A percentile compares a stretch with the other conserved stretches of the same genome.
phyloP scores from a whole-genome alignment of 2,888 invertebrate species.

The Dilophus febrilis region DNA sequence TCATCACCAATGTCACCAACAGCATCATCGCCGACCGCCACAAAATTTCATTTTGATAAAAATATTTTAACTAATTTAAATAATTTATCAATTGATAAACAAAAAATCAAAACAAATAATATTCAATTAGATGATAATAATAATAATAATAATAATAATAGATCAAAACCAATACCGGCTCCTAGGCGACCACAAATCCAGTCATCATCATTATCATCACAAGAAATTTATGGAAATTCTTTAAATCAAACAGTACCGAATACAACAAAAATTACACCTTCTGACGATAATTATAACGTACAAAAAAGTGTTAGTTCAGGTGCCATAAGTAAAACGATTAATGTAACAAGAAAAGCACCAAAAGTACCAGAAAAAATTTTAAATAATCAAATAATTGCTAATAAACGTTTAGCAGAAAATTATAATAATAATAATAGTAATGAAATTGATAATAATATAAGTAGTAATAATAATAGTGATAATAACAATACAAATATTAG shows the following conservation, averaged over 20 bases:
- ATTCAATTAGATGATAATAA: slow-evolving; percentile 15
- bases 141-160: slow-evolving; percentile 20
- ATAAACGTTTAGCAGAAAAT: too few species aligned
- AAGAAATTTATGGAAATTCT: background rate
- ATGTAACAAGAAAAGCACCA: slow-evolving; percentile 15
- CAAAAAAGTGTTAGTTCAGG: slow-evolving; percentile 8
- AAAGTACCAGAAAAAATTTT: slow-evolving; percentile 14
- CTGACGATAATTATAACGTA: slow-evolving; percentile 3
- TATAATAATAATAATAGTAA: too few species aligned
- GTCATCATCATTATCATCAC: background rate
- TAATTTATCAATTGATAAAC: background rate
- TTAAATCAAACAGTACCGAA: background rate
- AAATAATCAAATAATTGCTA: too few species aligned
- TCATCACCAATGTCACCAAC: background rate
- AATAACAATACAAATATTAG: too few species aligned
- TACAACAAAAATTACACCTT: background rate
- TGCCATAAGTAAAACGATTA: slow-evolving; percentile 13
- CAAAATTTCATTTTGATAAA: background rate
- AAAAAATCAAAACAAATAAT: background rate
- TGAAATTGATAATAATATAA: too few species aligned
- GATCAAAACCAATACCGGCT: slow-evolving; percentile 22
- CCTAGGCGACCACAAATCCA: slow-evolving; percentile 15
- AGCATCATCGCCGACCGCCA: background rate
- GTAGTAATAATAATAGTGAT: too few species aligned
- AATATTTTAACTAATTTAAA: slow-evolving; percentile 2